Percentiles rank a stretch among this genome's conserved stretches.
phyloP scores from a whole-genome alignment of 2,113 vertebrate species.

The Proteles cristata region DNA sequence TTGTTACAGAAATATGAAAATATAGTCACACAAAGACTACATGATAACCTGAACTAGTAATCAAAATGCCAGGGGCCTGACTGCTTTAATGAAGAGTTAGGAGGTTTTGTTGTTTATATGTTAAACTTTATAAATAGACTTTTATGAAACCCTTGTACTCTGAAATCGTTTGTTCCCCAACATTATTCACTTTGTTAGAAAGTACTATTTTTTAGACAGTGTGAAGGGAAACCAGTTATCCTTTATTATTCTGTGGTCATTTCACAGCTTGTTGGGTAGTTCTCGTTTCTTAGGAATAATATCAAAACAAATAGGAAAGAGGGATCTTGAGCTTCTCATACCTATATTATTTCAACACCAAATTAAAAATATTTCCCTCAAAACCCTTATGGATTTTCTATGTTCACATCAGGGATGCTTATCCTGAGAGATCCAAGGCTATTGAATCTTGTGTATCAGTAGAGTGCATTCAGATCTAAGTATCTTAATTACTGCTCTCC shows the following conservation, averaged over 20 bases:
- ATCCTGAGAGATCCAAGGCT: not conserved
- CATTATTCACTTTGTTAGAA: not conserved
- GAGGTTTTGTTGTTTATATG: not conserved
- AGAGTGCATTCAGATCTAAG: not conserved
- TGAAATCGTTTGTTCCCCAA: not conserved
- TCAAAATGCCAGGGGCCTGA: not conserved
- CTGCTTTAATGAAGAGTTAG: not conserved
- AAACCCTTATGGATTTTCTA: not conserved
- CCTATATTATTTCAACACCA: constrained; percentile 15
- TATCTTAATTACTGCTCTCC: not conserved
- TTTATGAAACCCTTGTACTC: not conserved
- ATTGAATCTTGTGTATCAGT: not conserved
- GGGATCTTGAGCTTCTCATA: not conserved
- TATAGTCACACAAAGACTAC: not conserved
- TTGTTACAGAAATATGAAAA: not conserved
- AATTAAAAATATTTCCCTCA: not conserved
- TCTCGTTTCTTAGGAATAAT: constrained; percentile 15
- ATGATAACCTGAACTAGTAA: not conserved
- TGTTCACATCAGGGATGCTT: not conserved
- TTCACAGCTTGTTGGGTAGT: not conserved
- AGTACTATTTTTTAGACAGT: not conserved
- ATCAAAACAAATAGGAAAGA: not conserved
- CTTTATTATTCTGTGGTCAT: not conserved
- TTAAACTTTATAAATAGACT: not conserved
- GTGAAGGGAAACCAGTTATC: not conserved